These are phyloP conservation scores for Pandemis heparana DNA, from an alignment of 2,888 invertebrate species.

Conservation along the genomic window DNA sequence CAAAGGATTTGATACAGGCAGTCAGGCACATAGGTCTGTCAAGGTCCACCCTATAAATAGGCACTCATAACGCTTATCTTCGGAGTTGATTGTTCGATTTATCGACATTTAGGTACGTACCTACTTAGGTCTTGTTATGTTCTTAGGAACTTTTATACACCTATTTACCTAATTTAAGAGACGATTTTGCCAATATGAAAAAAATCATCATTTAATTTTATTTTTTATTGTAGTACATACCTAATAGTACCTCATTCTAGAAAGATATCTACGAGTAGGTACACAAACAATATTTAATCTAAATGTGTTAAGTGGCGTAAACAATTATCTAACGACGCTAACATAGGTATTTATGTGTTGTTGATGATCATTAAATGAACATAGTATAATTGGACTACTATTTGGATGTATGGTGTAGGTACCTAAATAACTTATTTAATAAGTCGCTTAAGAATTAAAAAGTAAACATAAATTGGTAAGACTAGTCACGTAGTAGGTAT, in stretches of 20 bases:
- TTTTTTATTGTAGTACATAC: background rate
- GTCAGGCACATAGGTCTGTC: background rate
- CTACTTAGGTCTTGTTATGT: conserved; percentile 2
- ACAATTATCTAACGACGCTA: conserved; percentile 17
- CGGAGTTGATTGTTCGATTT: conserved; percentile 20
- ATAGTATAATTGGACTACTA: background rate
- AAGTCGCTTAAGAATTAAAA: background rate
- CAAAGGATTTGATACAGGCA: conserved; percentile 2
- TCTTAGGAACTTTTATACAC: background rate
- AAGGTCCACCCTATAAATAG: background rate
- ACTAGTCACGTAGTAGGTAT: background rate
- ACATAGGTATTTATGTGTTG: background rate
- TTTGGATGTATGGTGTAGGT: background rate
- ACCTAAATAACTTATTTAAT: background rate
- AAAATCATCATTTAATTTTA: background rate
- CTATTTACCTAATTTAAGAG: background rate
- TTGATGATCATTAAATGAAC: background rate
- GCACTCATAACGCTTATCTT: conserved; percentile 18
- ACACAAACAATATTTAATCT: conserved; percentile 23
- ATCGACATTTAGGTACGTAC: conserved; percentile 6
- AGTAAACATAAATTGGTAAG: background rate
- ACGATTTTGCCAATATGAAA: too few relatives aligned
- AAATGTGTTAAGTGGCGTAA: conserved; percentile 22
- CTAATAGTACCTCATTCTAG: background rate
- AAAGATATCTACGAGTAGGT: conserved; percentile 1